These are phyloP conservation scores for Tylochromis polylepis DNA, from an alignment of 2,113 vertebrate genomes.

Conservation along the genomic window DNA sequence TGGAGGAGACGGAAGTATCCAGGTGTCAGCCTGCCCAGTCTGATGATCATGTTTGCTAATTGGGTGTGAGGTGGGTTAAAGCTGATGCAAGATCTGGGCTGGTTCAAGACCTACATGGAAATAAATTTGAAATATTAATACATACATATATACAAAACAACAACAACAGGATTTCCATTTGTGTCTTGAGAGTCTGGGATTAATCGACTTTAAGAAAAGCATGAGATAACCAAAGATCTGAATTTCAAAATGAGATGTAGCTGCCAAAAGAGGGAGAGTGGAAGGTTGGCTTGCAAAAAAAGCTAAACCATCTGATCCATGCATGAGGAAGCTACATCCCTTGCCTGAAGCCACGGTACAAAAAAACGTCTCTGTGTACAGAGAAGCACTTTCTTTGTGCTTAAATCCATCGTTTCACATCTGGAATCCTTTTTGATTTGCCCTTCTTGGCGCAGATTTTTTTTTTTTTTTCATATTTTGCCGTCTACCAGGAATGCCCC, in stretches of 20 bases:
- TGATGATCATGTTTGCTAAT: slow-evolving; percentile 81
- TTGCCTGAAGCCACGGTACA: slow-evolving; percentile 22
- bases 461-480: not conserved
- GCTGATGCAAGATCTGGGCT: not conserved
- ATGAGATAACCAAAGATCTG: not conserved
- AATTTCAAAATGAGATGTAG: not conserved
- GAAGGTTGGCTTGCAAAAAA: not conserved
- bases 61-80: slow-evolving; percentile 46
- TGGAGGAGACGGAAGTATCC: slow-evolving; percentile 88
- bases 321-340: slow-evolving; percentile 15
- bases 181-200: not conserved
- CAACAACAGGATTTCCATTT: not conserved
- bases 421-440: slow-evolving; percentile 1
- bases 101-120: slow-evolving; percentile 29
- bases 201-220: not conserved
- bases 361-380: not conserved
- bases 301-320: slow-evolving; percentile 3
- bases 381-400: not conserved
- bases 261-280: not conserved
- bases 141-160: not conserved
- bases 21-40: slow-evolving; percentile 82
- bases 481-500: not conserved
- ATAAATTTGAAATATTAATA: not conserved
- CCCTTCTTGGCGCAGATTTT: not conserved
- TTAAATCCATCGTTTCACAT: not conserved